Percentiles rank a stretch among this genome's conserved stretches.
Conservation (phyloP, 2,888 invertebrate species). For the Dinocampus coccinellae region DNA sequence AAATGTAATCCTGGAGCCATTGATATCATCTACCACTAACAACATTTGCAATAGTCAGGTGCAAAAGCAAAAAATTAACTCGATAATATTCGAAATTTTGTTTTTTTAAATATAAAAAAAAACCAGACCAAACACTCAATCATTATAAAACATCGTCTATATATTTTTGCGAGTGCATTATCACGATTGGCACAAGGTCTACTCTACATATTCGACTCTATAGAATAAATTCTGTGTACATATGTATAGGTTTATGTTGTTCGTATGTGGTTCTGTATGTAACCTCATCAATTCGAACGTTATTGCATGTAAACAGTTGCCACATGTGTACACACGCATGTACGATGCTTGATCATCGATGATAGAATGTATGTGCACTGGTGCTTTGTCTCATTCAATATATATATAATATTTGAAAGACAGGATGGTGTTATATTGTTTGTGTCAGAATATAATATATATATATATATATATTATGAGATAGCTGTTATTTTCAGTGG, state of each 20-base stretch:
- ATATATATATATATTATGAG: not conserved
- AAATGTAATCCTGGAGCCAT: slow-evolving; percentile 77
- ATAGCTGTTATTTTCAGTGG: not conserved
- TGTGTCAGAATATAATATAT: too few relatives aligned
- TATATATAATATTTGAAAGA: not conserved
- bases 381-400: not conserved
- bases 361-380: not conserved
- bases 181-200: not conserved
- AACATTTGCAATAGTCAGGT: slow-evolving; percentile 49
- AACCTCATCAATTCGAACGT: slow-evolving; percentile 7
- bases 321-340: not conserved
- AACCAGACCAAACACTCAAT: not conserved
- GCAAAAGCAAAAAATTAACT: slow-evolving; percentile 32
- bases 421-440: not conserved
- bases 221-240: not conserved
- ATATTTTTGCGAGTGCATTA: not conserved
- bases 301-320: not conserved
- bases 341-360: not conserved
- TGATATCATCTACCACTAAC: slow-evolving; percentile 41
- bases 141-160: not conserved
- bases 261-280: not conserved
- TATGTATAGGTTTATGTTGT: not conserved
- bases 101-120: too few relatives aligned
- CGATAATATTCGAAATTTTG: not conserved
- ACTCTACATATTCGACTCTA: too few relatives aligned